phyloP scores from a whole-genome alignment of 2,888 invertebrate species.

The Nycteola revayana region DNA sequence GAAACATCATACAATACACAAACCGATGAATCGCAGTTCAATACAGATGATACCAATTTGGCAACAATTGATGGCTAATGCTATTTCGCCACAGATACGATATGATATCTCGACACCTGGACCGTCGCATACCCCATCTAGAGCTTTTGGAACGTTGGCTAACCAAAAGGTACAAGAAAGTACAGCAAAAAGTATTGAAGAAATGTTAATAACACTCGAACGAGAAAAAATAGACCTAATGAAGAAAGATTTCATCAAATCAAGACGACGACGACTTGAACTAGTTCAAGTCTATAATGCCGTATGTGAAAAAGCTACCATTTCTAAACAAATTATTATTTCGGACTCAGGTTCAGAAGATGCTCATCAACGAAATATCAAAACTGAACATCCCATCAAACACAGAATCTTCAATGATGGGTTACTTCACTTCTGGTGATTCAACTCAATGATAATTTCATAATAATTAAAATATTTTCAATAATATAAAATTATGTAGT shows the following conservation, averaged over 20 bases:
- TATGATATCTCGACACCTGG: constrained; percentile 10
- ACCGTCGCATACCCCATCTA: constrained; percentile 8
- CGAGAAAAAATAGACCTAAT: constrained; percentile 12
- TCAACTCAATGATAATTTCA: constrained; percentile 13
- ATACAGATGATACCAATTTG: constrained; percentile 10
- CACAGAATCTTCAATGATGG: constrained; percentile 11
- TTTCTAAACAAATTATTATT: constrained; percentile 14
- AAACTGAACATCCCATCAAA: constrained; percentile 8
- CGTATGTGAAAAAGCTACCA: constrained; percentile 13
- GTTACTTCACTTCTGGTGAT: constrained; percentile 14
- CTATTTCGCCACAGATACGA: constrained; percentile 11
- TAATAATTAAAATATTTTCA: constrained; percentile 14
- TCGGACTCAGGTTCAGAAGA: constrained; percentile 13
- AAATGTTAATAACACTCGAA: constrained; percentile 14
- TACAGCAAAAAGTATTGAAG: constrained; percentile 13
- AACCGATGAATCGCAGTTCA: constrained; percentile 7
- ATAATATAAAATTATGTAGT: constrained; percentile 8
- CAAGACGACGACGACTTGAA: constrained; percentile 14
- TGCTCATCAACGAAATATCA: constrained; percentile 13
- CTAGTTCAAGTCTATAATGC: constrained; percentile 12
- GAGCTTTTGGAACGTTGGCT: constrained; percentile 11
- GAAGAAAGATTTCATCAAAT: constrained; percentile 8
- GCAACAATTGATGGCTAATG: constrained; percentile 14
- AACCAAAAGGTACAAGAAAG: constrained; percentile 12
- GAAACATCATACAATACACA: constrained; percentile 10